Conservation (phyloP, 2,113 vertebrate species). For the Enhydra lutris region DNA sequence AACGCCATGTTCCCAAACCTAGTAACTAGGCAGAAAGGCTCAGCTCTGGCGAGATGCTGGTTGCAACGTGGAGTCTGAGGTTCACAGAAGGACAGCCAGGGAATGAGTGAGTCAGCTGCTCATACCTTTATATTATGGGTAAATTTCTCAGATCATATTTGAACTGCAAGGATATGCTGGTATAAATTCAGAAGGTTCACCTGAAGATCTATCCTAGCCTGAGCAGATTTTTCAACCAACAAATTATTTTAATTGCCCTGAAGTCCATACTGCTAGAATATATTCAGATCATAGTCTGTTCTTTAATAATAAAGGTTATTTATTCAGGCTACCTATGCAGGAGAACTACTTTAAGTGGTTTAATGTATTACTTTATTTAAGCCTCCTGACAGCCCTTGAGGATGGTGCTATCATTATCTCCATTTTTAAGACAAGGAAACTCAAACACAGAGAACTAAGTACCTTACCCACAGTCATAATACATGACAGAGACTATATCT, state of each 20-base stretch:
- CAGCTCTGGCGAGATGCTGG: neutral
- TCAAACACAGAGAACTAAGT: neutral
- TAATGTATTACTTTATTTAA: constrained; percentile 13
- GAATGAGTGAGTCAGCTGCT: neutral
- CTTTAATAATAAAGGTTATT: neutral
- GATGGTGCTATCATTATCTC: neutral
- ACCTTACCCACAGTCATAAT: neutral
- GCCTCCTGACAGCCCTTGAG: neutral
- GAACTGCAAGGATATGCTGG: neutral
- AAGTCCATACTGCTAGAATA: neutral
- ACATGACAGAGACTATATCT: neutral
- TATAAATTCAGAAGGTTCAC: constrained; percentile 6
- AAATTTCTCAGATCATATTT: neutral
- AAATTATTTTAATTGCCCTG: neutral
- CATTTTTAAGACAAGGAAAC: constrained; percentile 5
- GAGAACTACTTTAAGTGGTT: neutral
- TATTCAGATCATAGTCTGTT: neutral
- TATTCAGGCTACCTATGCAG: neutral
- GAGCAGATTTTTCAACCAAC: constrained; percentile 23
- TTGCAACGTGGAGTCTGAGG: constrained; percentile 11
- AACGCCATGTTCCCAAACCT: constrained; percentile 19
- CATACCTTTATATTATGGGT: neutral
- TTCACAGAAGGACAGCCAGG: constrained; percentile 4
- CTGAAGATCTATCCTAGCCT: neutral
- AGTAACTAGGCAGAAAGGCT: constrained; percentile 41